Evolutionary conservation across 1,140 invertebrate species (phyloP), one percentile per base, ranked within the genome.

Genomic region (Sipha flava): DNA sequence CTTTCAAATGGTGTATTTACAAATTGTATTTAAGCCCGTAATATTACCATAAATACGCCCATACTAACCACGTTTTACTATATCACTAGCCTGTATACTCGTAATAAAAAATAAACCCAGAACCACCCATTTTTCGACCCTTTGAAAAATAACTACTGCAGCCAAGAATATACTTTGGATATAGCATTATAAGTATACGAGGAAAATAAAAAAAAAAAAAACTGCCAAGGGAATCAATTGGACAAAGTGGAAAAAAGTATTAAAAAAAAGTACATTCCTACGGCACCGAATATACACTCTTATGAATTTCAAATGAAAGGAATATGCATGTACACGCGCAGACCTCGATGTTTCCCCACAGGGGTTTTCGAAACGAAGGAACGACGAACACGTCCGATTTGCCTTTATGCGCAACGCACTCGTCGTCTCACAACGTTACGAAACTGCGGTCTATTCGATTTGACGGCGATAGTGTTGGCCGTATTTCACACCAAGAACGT

Each of bases 1-100:
- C 12, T 0, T 29, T 14, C 12, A 12, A 37, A 12, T 12, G 12
- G 43, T 1, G 23, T 54, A 73, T 49, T 54, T 37, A 3, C 31
- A 75, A 75, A 75, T 75, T 31, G n/a, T 75, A 37, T 52, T 52
- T 52, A 52, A 75, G 72, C 54, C 72, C 26, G 54, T 75, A 75
- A 49, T 26, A 72, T 75, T 75, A 75, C 45, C 72, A 75, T 75
- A 75, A 75, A 75, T 52, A 75, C 72, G 72, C 72, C 72, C 49
- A 75, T 43, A 12, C 21, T 37, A 66, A 66, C 34, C 31, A 34
- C 45, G 37, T 75, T 75, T 75, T 52, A 75, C 72, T 52, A 37
- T 57, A 75, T 52, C 47, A 75, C 49, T 75, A 37, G 47, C 49
- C 1, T 18, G n/a, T 34, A 12, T 75, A 54, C 49, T 75, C 72